Percentiles rank a stretch among this genome's conserved stretches.
These are phyloP conservation scores for Tychaedon coryphoeus DNA, from an alignment of 2,113 vertebrate species.

Conservation along the genomic window DNA sequence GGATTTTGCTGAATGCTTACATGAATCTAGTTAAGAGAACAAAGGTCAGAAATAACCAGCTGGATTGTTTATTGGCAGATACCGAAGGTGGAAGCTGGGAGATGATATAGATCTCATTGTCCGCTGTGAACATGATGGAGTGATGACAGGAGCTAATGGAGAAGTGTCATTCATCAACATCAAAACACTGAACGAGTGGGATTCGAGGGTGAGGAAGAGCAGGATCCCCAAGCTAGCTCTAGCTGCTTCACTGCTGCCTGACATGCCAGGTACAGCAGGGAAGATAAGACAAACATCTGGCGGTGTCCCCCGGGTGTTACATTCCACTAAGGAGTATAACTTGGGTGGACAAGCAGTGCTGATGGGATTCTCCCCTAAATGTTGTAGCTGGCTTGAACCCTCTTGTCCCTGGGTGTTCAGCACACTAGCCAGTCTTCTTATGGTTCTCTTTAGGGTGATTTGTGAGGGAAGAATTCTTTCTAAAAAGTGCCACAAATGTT, in stretches of 20 bases:
- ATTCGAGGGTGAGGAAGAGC: constrained; percentile 86
- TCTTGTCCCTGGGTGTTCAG: not conserved
- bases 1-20: not conserved
- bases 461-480: not conserved
- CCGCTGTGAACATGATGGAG: constrained; percentile 94
- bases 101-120: constrained; percentile 98
- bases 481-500: not conserved
- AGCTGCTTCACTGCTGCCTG: constrained; percentile 40
- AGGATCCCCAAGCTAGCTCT: constrained; percentile 18
- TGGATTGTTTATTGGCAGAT: constrained; percentile 70
- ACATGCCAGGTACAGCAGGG: constrained; percentile 7
- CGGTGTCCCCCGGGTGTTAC: accelerated
- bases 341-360: not conserved
- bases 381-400: not conserved
- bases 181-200: constrained; percentile 99
- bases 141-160: constrained; percentile 96
- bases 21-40: not conserved
- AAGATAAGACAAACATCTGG: not conserved
- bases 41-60: not conserved
- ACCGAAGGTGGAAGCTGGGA: constrained; percentile 97
- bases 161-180: constrained; percentile 98
- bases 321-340: not conserved
- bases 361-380: not conserved
- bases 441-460: not conserved
- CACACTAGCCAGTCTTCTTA: not conserved